Evolutionary conservation across 2,888 invertebrate species (phyloP).

Genomic region (Cephus nigrinus): DNA sequence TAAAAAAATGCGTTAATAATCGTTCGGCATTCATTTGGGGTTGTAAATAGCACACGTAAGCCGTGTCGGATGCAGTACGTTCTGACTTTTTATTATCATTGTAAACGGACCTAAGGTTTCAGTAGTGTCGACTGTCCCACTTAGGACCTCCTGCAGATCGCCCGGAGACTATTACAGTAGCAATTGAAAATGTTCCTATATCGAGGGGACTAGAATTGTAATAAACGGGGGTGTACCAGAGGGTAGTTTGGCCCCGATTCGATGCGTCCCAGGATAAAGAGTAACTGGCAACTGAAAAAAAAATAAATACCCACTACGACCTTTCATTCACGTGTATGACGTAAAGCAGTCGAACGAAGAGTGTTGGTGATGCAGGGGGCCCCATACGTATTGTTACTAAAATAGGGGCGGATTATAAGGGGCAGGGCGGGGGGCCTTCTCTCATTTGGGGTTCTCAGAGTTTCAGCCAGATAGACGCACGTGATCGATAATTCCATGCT

Average conservation of each 20-base stretch:
- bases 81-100: not conserved
- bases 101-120: not conserved
- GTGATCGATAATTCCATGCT: conserved; percentile 56
- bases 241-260: not conserved
- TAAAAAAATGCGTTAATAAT: conserved; percentile 57
- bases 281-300: conserved; percentile 1
- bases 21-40: conserved; percentile 49
- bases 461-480: conserved; percentile 44
- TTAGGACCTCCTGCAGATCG: not conserved
- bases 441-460: conserved; percentile 42
- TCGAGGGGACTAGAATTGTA: not conserved
- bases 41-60: conserved; percentile 11
- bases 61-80: not conserved
- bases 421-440: conserved; percentile 24
- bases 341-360: conserved; percentile 48
- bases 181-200: not conserved
- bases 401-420: conserved; percentile 52
- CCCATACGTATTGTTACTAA: conserved; percentile 49
- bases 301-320: not conserved
- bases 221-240: not conserved
- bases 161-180: not conserved
- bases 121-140: not conserved
- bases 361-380: conserved; percentile 37
- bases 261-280: not conserved
- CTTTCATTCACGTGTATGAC: conserved; percentile 34